A percentile compares a stretch with the other conserved stretches of the same genome.
Evolutionary conservation across 2,113 vertebrate species (phyloP).

Genomic region (Nothocercus nigrocapillus): DNA sequence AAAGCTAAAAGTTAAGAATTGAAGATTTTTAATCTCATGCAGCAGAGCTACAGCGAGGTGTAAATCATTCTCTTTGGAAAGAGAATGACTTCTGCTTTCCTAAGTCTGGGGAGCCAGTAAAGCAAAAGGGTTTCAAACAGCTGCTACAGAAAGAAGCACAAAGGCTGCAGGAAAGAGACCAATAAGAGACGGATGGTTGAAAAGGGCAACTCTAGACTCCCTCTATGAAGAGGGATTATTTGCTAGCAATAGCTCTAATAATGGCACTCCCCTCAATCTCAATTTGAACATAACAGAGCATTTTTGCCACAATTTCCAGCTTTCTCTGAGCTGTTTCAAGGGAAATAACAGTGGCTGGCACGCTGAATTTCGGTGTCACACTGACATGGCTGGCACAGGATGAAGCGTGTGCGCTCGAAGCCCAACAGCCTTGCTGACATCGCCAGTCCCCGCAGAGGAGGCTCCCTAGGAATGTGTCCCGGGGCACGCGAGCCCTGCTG

Average conservation of each 20-base stretch:
- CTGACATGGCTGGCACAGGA: constrained; percentile 52
- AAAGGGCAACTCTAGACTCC: background rate
- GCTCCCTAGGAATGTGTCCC: background rate
- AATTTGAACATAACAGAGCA: constrained; percentile 28
- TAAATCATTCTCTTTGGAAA: constrained; percentile 1
- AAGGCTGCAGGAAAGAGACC: background rate
- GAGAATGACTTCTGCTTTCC: background rate
- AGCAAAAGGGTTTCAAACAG: constrained; percentile 7
- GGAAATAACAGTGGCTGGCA: constrained; percentile 30
- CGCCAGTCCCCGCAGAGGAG: background rate
- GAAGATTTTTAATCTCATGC: background rate
- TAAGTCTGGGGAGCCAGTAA: background rate
- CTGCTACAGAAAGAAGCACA: background rate
- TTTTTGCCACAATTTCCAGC: constrained; percentile 36
- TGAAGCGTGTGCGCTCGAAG: constrained; percentile 41
- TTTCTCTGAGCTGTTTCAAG: background rate
- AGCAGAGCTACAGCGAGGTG: background rate
- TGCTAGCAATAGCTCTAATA: constrained; percentile 48
- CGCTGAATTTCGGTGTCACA: constrained; percentile 53
- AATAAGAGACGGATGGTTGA: background rate
- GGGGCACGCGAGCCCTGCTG: background rate
- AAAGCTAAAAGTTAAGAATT: background rate
- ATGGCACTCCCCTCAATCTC: constrained; percentile 25
- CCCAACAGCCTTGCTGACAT: background rate
- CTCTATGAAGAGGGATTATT: constrained; percentile 28